These are phyloP conservation scores for Limosa lapponica DNA, from an alignment of 2,797 vertebrate species.

Conservation along the genomic window DNA sequence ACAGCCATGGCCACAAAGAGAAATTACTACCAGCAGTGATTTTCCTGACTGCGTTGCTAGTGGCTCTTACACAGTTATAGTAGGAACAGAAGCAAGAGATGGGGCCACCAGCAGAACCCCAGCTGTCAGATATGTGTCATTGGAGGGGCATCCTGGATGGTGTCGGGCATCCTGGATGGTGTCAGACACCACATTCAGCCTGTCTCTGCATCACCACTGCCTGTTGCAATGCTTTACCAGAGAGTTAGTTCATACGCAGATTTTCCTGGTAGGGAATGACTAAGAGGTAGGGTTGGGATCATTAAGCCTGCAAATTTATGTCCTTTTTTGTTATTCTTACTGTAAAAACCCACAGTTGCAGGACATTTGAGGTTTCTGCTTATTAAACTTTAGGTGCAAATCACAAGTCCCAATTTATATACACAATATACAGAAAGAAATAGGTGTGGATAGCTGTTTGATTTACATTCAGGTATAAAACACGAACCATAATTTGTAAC, in stretches of 20 bases:
- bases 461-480: not conserved
- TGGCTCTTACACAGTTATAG: not conserved
- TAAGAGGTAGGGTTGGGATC: fast-evolving
- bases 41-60: not conserved
- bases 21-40: not conserved
- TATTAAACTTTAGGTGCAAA: not conserved
- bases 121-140: not conserved
- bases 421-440: not conserved
- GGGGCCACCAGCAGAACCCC: not conserved
- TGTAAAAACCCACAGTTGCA: not conserved
- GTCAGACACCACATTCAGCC: not conserved
- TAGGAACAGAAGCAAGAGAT: not conserved
- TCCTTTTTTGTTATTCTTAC: not conserved
- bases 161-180: not conserved
- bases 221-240: not conserved
- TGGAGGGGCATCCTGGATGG: not conserved
- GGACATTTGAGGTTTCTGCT: not conserved
- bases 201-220: not conserved
- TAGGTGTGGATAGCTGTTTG: not conserved
- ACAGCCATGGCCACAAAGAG: not conserved
- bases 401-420: not conserved
- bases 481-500: not conserved
- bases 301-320: not conserved
- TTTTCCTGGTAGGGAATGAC: not conserved
- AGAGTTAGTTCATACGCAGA: not conserved